phyloP scores from a whole-genome alignment of 1,140 invertebrate genomes.

The Cephus cinctus region DNA sequence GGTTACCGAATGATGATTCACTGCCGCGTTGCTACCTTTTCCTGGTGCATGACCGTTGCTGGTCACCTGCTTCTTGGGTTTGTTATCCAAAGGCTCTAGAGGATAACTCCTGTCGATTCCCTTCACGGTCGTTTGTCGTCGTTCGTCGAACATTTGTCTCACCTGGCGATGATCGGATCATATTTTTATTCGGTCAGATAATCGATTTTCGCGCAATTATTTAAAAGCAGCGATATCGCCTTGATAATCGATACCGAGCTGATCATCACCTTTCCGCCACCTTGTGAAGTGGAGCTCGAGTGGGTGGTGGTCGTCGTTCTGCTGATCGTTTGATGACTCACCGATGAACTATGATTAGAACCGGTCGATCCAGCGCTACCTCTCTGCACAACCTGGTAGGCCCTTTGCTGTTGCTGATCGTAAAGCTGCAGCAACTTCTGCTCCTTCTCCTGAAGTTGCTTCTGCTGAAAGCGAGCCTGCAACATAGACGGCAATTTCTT shows the following conservation, averaged over 20 bases:
- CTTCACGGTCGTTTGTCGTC: conserved; percentile 64
- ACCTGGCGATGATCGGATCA: too few species aligned
- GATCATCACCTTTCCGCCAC: conserved; percentile 44
- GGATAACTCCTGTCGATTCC: conserved; percentile 81
- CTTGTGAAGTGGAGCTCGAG: conserved; percentile 34
- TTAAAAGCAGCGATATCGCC: too few species aligned
- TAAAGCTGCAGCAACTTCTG: conserved; percentile 69
- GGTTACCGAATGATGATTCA: conserved; percentile 43
- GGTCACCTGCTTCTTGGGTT: conserved; percentile 47
- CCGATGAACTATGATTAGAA: conserved; percentile 32
- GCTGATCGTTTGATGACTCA: conserved; percentile 34
- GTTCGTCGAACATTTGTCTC: conserved; percentile 79
- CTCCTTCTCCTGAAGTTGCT: conserved; percentile 71
- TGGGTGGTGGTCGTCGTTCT: conserved; percentile 30
- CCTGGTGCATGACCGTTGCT: conserved; percentile 32
- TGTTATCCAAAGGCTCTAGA: conserved; percentile 65
- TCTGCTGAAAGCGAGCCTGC: conserved; percentile 73
- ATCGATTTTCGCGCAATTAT: not conserved
- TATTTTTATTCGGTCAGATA: not conserved
- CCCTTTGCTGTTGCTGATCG: conserved; percentile 68
- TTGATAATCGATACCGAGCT: too few species aligned
- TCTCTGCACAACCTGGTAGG: conserved; percentile 64
- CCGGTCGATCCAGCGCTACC: conserved; percentile 60
- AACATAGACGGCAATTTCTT: conserved; percentile 21
- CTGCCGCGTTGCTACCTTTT: conserved; percentile 39